These are phyloP conservation scores for Amazona ochrocephala DNA, from an alignment of 2,797 vertebrate species.

Conservation along the genomic window DNA sequence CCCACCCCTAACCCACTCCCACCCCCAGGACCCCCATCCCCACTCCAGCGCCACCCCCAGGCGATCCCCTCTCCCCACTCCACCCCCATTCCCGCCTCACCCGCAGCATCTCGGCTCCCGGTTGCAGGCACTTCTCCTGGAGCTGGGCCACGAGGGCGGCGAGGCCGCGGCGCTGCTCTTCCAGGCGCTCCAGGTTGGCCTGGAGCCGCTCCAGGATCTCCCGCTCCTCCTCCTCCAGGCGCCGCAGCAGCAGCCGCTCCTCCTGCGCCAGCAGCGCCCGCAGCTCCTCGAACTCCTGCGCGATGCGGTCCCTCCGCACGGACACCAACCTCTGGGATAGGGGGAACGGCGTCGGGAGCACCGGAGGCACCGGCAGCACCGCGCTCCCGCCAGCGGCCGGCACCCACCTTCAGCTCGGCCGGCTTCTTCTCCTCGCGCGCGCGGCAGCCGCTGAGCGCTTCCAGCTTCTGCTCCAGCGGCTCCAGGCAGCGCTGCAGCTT, in stretches of 20 bases:
- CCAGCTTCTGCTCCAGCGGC: slow-evolving; percentile 85
- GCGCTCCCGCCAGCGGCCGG: too few relatives aligned
- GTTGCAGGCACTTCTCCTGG: slow-evolving; percentile 74
- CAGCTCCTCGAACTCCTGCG: slow-evolving; percentile 89
- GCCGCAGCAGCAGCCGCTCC: slow-evolving; percentile 86
- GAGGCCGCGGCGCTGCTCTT: slow-evolving; percentile 78
- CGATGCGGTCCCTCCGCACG: slow-evolving; percentile 86
- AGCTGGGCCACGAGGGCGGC: slow-evolving; percentile 68
- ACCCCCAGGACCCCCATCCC: too few relatives aligned
- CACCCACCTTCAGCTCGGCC: slow-evolving; percentile 83
- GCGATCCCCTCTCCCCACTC: too few relatives aligned
- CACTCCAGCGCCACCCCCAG: too few relatives aligned
- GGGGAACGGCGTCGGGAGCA: too few relatives aligned
- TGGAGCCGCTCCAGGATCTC: slow-evolving; percentile 88
- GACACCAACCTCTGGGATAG: slow-evolving; percentile 68
- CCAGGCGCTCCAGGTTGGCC: slow-evolving; percentile 87
- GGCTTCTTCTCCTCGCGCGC: slow-evolving; percentile 88
- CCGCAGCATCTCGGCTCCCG: slow-evolving; percentile 68
- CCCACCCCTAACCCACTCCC: too few relatives aligned
- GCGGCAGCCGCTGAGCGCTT: slow-evolving; percentile 83
- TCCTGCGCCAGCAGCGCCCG: slow-evolving; percentile 90
- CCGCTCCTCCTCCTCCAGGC: slow-evolving; percentile 88
- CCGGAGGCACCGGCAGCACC: too few relatives aligned
- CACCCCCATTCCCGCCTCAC: not conserved
- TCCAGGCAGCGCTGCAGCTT: slow-evolving; percentile 86